phyloP scores from a whole-genome alignment of 2,113 vertebrate genomes.

The Apaloderma vittatum region DNA sequence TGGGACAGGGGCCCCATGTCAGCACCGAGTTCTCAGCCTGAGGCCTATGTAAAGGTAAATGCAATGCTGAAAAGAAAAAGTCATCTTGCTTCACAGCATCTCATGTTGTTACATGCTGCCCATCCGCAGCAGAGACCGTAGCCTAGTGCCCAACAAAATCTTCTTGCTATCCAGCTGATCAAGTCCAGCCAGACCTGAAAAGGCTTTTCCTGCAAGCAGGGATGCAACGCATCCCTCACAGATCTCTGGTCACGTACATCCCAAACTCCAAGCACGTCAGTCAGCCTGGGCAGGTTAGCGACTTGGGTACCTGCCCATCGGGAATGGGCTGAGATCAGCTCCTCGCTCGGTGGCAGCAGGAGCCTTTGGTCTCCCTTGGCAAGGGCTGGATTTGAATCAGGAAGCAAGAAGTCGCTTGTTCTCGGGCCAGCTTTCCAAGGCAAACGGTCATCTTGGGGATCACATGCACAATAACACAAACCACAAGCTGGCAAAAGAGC shows the following conservation, averaged over 20 bases:
- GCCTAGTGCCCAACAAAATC: background rate
- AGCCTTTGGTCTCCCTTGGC: background rate
- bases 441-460: background rate
- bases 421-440: background rate
- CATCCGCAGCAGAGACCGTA: background rate
- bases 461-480: rapidly evolving
- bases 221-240: background rate
- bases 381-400: background rate
- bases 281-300: background rate
- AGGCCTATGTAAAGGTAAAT: background rate
- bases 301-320: rapidly evolving
- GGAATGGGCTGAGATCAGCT: background rate
- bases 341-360: background rate
- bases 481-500: background rate
- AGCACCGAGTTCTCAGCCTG: background rate
- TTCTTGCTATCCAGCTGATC: rapidly evolving
- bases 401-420: background rate
- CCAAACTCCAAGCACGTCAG: rapidly evolving
- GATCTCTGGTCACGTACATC: rapidly evolving
- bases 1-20: background rate
- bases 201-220: background rate
- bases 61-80: background rate
- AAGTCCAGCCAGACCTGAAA: background rate
- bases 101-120: background rate
- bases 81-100: background rate